A percentile compares a stretch with the other conserved stretches of the same genome.
Conservation (phyloP, 2,113 vertebrate species). For the Anseranas semipalmata region DNA sequence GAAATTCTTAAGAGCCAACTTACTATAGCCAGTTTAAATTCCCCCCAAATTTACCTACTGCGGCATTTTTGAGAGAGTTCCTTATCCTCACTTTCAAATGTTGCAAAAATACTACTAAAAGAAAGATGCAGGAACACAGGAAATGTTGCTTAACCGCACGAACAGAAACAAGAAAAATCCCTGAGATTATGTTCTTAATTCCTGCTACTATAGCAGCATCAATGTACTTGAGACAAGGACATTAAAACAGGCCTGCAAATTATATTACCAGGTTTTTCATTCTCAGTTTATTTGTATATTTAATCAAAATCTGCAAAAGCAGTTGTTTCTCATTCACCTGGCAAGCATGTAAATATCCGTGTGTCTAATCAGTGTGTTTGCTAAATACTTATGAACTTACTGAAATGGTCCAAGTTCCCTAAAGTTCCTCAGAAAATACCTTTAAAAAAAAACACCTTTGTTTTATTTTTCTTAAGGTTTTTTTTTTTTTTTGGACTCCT, state of each 20-base stretch:
- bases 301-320: background rate
- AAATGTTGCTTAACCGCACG: background rate
- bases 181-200: background rate
- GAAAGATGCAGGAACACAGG: background rate
- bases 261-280: background rate
- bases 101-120: background rate
- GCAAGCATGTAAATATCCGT: background rate
- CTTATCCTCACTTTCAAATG: background rate
- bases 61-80: background rate
- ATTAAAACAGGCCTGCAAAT: background rate
- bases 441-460: background rate
- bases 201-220: background rate
- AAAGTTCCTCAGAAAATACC: background rate
- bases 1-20: constrained; percentile 20
- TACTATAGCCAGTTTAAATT: background rate
- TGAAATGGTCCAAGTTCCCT: background rate
- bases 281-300: background rate
- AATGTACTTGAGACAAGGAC: background rate
- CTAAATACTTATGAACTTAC: background rate
- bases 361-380: background rate
- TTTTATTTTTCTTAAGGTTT: background rate
- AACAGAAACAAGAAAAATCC: background rate
- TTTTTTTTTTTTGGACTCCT: background rate
- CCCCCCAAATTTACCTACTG: background rate
- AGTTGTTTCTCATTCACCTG: background rate